Percentiles rank a stretch among this genome's conserved stretches.
Conservation (phyloP, 2,113 vertebrate species). For the Thunnus maccoyii region DNA sequence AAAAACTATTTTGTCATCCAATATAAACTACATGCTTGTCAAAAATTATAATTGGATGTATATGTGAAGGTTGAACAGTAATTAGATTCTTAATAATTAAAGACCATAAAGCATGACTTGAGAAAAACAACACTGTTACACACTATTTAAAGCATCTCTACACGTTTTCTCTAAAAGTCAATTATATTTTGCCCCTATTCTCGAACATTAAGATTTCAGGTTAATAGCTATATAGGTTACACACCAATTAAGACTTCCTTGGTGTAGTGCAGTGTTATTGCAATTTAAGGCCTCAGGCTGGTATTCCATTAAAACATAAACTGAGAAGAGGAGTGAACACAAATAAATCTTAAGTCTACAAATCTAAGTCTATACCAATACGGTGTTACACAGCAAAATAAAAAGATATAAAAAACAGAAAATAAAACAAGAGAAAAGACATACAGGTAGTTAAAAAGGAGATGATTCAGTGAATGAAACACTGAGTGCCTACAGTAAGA, state of each 20-base stretch:
- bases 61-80: neutral
- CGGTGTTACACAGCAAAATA: slow-evolving; percentile 67
- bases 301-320: slow-evolving; percentile 37
- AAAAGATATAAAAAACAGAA: slow-evolving; percentile 54
- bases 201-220: slow-evolving; percentile 36
- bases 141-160: slow-evolving; percentile 1
- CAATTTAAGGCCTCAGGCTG: slow-evolving; percentile 69
- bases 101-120: neutral
- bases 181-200: slow-evolving; percentile 1
- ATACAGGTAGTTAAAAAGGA: slow-evolving; percentile 33
- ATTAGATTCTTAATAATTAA: slow-evolving; percentile 11
- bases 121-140: slow-evolving; percentile 20
- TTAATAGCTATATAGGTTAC: slow-evolving; percentile 27
- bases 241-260: slow-evolving; percentile 53
- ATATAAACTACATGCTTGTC: neutral
- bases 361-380: slow-evolving; percentile 16
- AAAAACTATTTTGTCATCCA: neutral
- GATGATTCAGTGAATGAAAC: slow-evolving; percentile 23
- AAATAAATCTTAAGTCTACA: neutral
- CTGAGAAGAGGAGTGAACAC: slow-evolving; percentile 16
- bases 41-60: neutral
- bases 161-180: neutral
- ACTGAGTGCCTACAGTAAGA: neutral
- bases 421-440: slow-evolving; percentile 30
- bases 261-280: slow-evolving; percentile 45